These are phyloP conservation scores for Lithodes maja DNA, from an alignment of 2,888 invertebrate genomes.

Conservation along the genomic window DNA sequence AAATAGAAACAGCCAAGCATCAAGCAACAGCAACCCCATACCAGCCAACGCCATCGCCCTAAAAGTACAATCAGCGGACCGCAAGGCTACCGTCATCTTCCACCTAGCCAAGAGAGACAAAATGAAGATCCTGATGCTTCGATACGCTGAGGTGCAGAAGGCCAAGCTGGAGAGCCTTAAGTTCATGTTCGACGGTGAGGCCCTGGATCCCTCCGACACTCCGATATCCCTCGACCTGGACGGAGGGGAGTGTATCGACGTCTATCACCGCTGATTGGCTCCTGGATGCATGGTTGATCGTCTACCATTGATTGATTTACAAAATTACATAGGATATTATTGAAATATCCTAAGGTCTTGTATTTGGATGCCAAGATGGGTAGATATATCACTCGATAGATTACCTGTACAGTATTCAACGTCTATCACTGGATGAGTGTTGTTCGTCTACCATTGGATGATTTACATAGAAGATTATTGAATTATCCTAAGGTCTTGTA, in stretches of 20 bases:
- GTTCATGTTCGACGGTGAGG: slow-evolving; percentile 79
- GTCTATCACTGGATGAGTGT: too few species aligned
- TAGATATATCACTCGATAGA: too few species aligned
- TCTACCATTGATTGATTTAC: too few species aligned
- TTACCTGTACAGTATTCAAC: too few species aligned
- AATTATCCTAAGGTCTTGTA: too few species aligned
- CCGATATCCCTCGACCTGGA: slow-evolving; percentile 77
- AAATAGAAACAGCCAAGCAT: too few species aligned
- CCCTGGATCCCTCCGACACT: slow-evolving; percentile 75
- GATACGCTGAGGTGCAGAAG: slow-evolving; percentile 77
- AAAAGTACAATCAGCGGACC: slow-evolving; percentile 77
- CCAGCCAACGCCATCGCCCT: slow-evolving; percentile 71
- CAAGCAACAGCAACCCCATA: neutral
- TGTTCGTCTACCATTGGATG: too few species aligned
- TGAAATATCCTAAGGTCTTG: too few species aligned
- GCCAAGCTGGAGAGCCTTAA: slow-evolving; percentile 75
- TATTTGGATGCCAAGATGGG: too few species aligned
- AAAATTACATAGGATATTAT: too few species aligned
- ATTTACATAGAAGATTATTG: too few species aligned
- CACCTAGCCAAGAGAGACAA: slow-evolving; percentile 74
- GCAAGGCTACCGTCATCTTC: slow-evolving; percentile 75
- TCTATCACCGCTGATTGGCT: slow-evolving; percentile 48
- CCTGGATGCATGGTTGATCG: too few species aligned
- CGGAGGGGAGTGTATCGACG: slow-evolving; percentile 78
- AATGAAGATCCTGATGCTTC: slow-evolving; percentile 75